Base-by-base conservation (phyloP, 1,140 invertebrate genomes). In the Procambarus virginalis region DNA sequence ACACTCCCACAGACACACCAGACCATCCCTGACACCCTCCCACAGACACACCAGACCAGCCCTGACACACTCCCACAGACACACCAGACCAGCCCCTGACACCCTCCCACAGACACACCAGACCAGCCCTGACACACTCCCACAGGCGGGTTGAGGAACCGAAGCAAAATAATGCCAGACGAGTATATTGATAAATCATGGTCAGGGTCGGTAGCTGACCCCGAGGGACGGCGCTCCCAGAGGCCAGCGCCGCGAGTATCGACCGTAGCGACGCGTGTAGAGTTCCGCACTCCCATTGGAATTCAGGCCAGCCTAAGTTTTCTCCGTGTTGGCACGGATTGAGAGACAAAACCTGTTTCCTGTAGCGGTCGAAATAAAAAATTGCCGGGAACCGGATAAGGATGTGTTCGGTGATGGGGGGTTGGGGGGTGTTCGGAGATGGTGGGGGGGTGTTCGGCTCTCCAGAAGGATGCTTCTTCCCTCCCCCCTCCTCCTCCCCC, bases 281-380 rank as follows among this genome's bases (percentile, higher is more conserved):
- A 48, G 2, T n/a, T 2, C 9, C 77, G 77, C 77, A 17, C 77
- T 49, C 4, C 45, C 34, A 46, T 46, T 48, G 60, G 80, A 48
- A 82, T 82, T 64, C 20, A 82, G 80, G 80, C 80, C 80, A 68
- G 22, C 3, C 10, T 58, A 10, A 82, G 14, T 14, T 82, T 81
- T 81, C 45, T 81, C 10, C 20, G 22, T 48, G 9, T 81, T 81
- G 79, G 79, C 79, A 81, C 79, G 20, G 79, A 81, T 81, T 81
- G 79, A 60, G 60, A 81, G 79, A 81, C 51, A 60, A 34, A 81
- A 81, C 79, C 79, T 60, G 79, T 81, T 64, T 60, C 55, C 79
- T 55, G 55, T 55, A 79, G 48, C 17, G 20, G 49, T 3, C 51
- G 17, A 46, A 64, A 20, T 17, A 10, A 12, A 17, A 64, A 81